Base-by-base conservation (phyloP, 2,888 invertebrate species). In the Temnothorax ravouxi region DNA sequence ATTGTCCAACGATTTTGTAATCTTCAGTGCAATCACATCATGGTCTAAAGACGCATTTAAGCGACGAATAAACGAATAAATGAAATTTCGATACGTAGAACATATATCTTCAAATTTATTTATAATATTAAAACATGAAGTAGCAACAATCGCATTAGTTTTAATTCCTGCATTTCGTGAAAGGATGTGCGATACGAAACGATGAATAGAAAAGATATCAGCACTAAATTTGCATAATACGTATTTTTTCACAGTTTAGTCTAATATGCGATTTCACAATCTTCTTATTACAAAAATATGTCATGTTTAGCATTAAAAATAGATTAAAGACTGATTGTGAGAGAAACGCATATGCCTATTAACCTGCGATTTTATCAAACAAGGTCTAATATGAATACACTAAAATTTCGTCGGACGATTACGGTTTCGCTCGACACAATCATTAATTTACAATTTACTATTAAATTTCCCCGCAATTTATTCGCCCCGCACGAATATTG, bases 1-100 rank as follows among this genome's bases (percentile, higher is more conserved):
- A 62, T 83, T 21, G 61, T 41, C 18, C 50, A 72, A 77, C 61
- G 69, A 64, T 82, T 75, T 38, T 74, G 69, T 59, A 56, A 80
- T 56, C 38, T 13, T 21, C 9, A 13, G 0, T 66, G 52, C 38
- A 50, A 62, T 25, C 62, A 38, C 44, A 18, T 34, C 15, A n/a
- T 47, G 29, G 18, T 62, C 9, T 18, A 64, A 76, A 77, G 13
- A 3, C 29, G 29, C 9, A 13, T 29, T 66, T 18, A 15, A 47
- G 15, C 64, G 47, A 59, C 41, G 47, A 47, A 54, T 34, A 34
- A 69, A 56, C 5, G 25, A 38, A 38, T 29, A 50, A 21, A n/a
- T 6, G 21, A 66, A 56, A 29, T 34, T 75, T 52, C 13, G 21
- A 69, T 18, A 4, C 2, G 18, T 0, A 18, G 9, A 29, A 25